phyloP scores from a whole-genome alignment of 2,113 vertebrate genomes.

The Ammodytes dubius region DNA sequence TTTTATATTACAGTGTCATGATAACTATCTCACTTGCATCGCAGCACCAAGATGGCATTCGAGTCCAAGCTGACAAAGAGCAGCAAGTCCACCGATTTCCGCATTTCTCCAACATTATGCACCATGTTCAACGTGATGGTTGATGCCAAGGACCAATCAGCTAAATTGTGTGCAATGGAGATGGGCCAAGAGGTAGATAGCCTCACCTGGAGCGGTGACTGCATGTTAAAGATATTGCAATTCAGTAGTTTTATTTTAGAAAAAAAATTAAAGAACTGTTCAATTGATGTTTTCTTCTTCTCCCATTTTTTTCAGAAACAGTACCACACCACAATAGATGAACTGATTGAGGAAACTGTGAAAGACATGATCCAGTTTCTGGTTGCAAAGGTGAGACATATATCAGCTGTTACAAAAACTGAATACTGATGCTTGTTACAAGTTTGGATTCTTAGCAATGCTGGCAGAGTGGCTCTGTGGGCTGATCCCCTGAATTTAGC shows the following conservation, averaged over 20 bases:
- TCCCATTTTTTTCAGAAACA: conserved; percentile 88
- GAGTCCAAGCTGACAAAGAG: conserved; percentile 99
- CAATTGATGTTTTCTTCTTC: background rate
- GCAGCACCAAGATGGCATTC: conserved; percentile 98
- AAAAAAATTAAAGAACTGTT: background rate
- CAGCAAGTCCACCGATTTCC: conserved; percentile 99
- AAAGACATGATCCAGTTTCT: conserved; percentile 98
- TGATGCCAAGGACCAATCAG: conserved; percentile 99
- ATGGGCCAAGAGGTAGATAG: conserved; percentile 96
- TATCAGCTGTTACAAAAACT: background rate
- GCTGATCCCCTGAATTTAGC: no score
- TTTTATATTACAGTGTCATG: background rate
- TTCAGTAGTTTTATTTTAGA: background rate
- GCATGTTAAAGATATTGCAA: background rate
- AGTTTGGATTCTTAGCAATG: background rate
- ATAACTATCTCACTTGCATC: conserved; percentile 70
- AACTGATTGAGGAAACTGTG: conserved; percentile 99
- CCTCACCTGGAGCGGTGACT: background rate
- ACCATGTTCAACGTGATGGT: conserved; percentile 99
- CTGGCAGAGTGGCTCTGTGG: background rate
- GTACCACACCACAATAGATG: conserved; percentile 97
- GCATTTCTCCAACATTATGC: conserved; percentile 99
- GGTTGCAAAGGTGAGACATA: conserved; percentile 93
- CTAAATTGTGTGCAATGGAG: conserved; percentile 99
- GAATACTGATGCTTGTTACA: background rate